These are phyloP conservation scores for Drosophila prostipennis DNA, from an alignment of 2,888 invertebrate species.

Conservation along the genomic window DNA sequence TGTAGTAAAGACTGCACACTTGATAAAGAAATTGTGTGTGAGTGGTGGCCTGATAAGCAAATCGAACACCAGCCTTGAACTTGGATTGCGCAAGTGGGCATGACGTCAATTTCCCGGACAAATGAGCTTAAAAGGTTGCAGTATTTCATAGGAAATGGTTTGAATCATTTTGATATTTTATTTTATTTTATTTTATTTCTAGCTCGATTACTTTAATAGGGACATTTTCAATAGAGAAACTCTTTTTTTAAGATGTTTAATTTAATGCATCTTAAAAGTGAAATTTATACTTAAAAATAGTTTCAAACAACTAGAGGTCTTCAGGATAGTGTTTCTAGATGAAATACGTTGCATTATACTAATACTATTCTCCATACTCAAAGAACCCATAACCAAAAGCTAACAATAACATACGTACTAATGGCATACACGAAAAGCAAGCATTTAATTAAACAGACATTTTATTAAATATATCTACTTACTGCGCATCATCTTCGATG, in stretches of 20 bases:
- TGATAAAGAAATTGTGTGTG: constrained; percentile 35
- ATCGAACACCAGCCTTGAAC: constrained; percentile 56
- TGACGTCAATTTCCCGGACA: constrained; percentile 12
- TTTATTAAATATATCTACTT: constrained; percentile 60
- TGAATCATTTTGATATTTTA: too few species aligned
- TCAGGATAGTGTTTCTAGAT: not conserved
- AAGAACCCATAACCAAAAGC: constrained; percentile 12
- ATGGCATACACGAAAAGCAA: constrained; percentile 6
- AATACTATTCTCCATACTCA: not conserved
- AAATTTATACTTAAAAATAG: too few species aligned
- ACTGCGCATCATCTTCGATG: constrained; percentile 83
- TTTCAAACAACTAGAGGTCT: too few species aligned
- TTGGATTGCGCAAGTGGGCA: constrained; percentile 81
- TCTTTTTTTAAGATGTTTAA: too few species aligned
- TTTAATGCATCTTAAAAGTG: too few species aligned
- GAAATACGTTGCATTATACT: not conserved
- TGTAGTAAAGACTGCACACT: constrained; percentile 17
- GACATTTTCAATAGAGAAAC: too few species aligned
- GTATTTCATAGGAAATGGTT: not conserved
- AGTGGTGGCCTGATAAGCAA: constrained; percentile 47
- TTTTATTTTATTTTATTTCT: too few species aligned
- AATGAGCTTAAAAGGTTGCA: constrained; percentile 6
- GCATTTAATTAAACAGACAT: not conserved
- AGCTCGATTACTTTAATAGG: too few species aligned
- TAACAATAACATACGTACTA: not conserved